Conservation (phyloP, 1,140 invertebrate species). For the Euwallacea fornicatus region DNA sequence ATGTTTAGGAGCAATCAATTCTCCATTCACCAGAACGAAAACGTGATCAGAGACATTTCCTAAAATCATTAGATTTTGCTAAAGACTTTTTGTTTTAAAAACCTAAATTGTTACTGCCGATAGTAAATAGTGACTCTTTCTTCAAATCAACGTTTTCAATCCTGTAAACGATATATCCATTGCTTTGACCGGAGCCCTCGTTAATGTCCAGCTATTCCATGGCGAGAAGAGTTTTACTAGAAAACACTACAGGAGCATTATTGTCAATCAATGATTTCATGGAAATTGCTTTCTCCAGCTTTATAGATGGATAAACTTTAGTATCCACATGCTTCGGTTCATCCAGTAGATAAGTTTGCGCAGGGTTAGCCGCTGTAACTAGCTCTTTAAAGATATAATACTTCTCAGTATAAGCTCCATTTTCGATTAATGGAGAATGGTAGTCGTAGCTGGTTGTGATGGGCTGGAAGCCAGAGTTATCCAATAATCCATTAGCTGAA, state of each 20-base stretch:
- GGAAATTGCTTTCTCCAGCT: constrained; percentile 44
- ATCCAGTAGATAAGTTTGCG: constrained; percentile 52
- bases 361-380: constrained; percentile 50
- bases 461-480: constrained; percentile 51
- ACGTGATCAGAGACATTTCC: constrained; percentile 59
- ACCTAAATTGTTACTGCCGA: background rate
- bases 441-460: constrained; percentile 64
- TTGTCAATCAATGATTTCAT: constrained; percentile 47
- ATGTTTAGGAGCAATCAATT: constrained; percentile 49
- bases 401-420: constrained; percentile 56
- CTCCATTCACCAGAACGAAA: constrained; percentile 56
- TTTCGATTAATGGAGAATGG: constrained; percentile 58
- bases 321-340: constrained; percentile 46
- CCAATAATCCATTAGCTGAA: constrained; percentile 24
- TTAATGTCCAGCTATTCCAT: constrained; percentile 66
- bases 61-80: background rate
- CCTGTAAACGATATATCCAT: constrained; percentile 61
- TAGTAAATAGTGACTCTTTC: constrained; percentile 29
- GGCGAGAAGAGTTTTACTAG: constrained; percentile 43
- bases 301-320: constrained; percentile 46
- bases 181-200: constrained; percentile 60
- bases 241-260: constrained; percentile 36
- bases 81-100: background rate
- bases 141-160: constrained; percentile 47
- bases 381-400: constrained; percentile 52